A percentile compares a stretch with the other conserved stretches of the same genome.
phyloP scores from a whole-genome alignment of 2,113 vertebrate species.

The Hippocampus abdominalis region DNA sequence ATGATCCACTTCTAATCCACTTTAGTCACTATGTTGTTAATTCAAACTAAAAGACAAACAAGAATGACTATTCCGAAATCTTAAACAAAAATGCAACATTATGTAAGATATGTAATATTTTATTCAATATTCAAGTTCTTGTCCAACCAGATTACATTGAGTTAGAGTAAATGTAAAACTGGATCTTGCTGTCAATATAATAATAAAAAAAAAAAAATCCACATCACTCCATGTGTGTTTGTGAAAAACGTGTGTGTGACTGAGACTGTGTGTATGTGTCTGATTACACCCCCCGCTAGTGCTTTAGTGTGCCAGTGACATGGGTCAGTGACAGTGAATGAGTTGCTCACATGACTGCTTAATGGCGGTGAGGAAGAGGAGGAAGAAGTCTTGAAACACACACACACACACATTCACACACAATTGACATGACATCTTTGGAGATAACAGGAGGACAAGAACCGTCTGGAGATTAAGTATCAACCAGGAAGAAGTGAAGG shows the following conservation, averaged over 20 bases:
- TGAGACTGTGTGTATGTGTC: neutral
- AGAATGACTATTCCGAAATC: neutral
- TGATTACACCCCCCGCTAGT: conserved; percentile 1
- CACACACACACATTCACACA: neutral
- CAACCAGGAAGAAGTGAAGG: neutral
- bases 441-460: neutral
- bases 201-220: neutral
- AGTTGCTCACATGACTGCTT: neutral
- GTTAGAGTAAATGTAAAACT: neutral
- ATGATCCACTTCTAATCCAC: neutral
- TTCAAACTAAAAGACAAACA: neutral
- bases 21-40: neutral
- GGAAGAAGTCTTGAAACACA: neutral
- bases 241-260: neutral
- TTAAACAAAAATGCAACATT: neutral
- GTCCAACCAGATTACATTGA: neutral
- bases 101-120: neutral
- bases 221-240: neutral
- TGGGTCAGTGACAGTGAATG: conserved; percentile 4
- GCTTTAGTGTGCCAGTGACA: neutral
- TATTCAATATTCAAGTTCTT: neutral
- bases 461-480: neutral
- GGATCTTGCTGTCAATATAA: neutral
- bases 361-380: neutral
- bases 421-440: neutral